These are phyloP conservation scores for Pangasius macronema DNA, from an alignment of 2,797 vertebrate genomes.

Conservation along the genomic window DNA sequence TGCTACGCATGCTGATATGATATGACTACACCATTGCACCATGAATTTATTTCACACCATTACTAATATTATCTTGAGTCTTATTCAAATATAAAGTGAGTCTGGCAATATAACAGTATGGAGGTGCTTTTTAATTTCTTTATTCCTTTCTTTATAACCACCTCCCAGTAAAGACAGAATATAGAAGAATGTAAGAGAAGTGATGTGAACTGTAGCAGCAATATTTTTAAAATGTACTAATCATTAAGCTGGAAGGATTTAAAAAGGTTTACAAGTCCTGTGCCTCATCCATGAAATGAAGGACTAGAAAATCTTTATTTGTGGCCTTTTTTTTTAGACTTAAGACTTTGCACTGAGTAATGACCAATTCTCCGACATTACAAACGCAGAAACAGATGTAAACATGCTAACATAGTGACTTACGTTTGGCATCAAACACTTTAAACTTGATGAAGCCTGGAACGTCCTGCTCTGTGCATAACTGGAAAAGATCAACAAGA, in stretches of 20 bases:
- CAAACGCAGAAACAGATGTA: neutral
- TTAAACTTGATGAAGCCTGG: slow-evolving; percentile 94
- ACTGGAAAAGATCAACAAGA: slow-evolving; percentile 72
- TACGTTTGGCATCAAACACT: slow-evolving; percentile 97
- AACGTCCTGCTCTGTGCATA: slow-evolving; percentile 91
- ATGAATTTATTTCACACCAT: neutral
- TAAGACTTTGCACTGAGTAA: neutral
- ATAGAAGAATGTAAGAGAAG: neutral
- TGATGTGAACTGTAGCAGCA: neutral
- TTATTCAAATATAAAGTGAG: neutral
- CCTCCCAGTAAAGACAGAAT: neutral
- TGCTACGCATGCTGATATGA: neutral
- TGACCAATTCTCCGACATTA: too few species aligned
- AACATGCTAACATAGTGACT: slow-evolving; percentile 67
- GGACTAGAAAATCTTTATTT: neutral
- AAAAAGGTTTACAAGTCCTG: too few species aligned
- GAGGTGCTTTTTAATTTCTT: neutral
- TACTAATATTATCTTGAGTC: neutral
- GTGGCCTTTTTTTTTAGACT: neutral
- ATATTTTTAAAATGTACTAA: neutral
- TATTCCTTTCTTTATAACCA: neutral
- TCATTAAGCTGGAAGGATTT: neutral
- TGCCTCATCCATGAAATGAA: neutral
- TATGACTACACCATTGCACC: neutral
- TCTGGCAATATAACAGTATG: neutral